Evolutionary conservation across 53 echinoderm and acorn worm genomes (phyloP), one percentile per base, ranked within the genome.

Genomic region (Actinopyga echinites): DNA sequence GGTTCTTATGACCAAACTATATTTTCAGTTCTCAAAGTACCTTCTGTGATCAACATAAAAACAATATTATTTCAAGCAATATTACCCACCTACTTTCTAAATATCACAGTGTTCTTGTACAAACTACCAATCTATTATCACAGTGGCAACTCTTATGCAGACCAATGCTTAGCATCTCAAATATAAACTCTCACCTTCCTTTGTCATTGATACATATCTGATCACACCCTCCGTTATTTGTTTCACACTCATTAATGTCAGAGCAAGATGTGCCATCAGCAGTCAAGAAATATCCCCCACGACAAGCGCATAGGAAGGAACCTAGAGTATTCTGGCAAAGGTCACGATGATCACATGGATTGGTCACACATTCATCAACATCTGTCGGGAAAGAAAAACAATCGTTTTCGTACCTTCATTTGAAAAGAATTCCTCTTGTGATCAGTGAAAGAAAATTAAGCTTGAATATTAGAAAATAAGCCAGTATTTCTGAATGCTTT

Each of bases 121-220:
- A 13, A 3, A 20, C 66, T 25, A 15, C 13, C 26, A 4, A 65
- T 3, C 21, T 65, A 17, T 65, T 26, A 65, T 25, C n/a, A 26
- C 12, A 13, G 64, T 64, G 23, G 10, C 64, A 13, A 24, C 64
- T 29, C 64, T 64, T n/a, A n/a, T n/a, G n/a, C n/a, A n/a, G 71
- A 22, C 11, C 30, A n/a, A 68, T 68, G 34, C 6, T 22, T 52
- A 58, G 57, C 30, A 44, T 30, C 17, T 37, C 29, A 9, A 17
- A 19, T 9, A 26, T 79, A n/a, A n/a, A n/a, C 49, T 17, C 95
- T 22, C 75, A 95, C 97, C 99, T 94, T 90, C 94, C 94, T 80
- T 85, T 92, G 62, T 99, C 94, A 75, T 99, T 99, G 83, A 99
- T 99, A 79, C 99, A 99, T n/a, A 88, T 80, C 69, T 99, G 97